Evolutionary conservation across 2,888 invertebrate genomes (phyloP).

Genomic region (Brachypalpus laphriformis): DNA sequence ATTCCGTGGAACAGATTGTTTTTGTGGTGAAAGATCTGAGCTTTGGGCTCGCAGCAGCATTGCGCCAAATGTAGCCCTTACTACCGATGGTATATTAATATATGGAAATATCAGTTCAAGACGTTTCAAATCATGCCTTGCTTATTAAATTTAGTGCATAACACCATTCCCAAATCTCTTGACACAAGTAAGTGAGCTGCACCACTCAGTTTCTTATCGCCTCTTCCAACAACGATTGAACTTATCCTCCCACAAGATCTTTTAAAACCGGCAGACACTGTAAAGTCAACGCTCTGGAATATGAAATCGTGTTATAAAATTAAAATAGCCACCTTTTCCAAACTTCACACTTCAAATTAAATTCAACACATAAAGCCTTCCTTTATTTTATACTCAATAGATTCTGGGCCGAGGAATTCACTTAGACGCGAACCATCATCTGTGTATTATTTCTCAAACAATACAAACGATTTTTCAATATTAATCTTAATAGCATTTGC

Average conservation of each 20-base stretch:
- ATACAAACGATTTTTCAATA: slow-evolving; percentile 73
- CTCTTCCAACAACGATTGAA: too few relatives aligned
- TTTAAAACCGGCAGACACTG: not conserved
- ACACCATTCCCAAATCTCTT: too few relatives aligned
- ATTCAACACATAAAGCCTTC: slow-evolving; percentile 46
- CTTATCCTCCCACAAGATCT: not conserved
- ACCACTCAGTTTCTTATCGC: too few relatives aligned
- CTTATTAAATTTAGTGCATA: too few relatives aligned
- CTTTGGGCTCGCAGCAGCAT: too few relatives aligned
- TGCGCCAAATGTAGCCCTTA: too few relatives aligned
- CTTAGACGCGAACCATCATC: slow-evolving; percentile 46
- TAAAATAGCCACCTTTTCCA: slow-evolving; percentile 14
- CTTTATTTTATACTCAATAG: slow-evolving; percentile 28
- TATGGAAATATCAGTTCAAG: too few relatives aligned
- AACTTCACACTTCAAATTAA: slow-evolving; percentile 57
- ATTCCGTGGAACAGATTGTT: too few relatives aligned
- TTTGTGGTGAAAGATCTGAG: too few relatives aligned
- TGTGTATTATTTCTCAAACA: slow-evolving; percentile 62
- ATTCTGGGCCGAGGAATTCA: slow-evolving; percentile 48
- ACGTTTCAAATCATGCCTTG: too few relatives aligned
- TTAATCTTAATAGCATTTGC: slow-evolving; percentile 74
- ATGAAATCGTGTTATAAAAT: not conserved
- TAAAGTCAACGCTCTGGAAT: not conserved
- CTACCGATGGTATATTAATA: too few relatives aligned
- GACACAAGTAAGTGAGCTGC: too few relatives aligned